A percentile compares a stretch with the other conserved stretches of the same genome.
Evolutionary conservation across 2,888 invertebrate genomes (phyloP).

Genomic region (Lingula anatina): DNA sequence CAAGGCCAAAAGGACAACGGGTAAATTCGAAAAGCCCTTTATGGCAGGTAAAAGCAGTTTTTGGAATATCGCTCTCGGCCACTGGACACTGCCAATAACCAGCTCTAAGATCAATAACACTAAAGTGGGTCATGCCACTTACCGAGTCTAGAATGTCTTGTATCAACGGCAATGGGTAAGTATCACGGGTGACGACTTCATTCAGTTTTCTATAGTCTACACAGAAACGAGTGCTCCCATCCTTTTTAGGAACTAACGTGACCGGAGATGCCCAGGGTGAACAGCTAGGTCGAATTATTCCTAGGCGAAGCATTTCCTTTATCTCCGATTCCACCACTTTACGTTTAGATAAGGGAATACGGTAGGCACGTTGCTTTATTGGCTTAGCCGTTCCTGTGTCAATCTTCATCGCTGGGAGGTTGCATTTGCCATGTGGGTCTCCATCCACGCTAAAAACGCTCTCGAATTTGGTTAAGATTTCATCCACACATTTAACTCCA

Average conservation of each 20-base stretch:
- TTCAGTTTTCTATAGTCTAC: neutral
- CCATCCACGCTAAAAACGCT: too few relatives aligned
- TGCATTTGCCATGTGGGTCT: too few relatives aligned
- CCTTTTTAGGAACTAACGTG: neutral
- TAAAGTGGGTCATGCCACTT: neutral
- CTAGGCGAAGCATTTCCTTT: neutral
- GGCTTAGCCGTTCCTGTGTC: conserved; percentile 1
- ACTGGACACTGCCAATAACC: neutral
- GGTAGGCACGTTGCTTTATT: neutral
- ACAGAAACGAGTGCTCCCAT: neutral
- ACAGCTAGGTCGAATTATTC: conserved; percentile 1
- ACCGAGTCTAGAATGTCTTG: neutral
- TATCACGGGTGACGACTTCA: neutral
- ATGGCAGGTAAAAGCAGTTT: conserved; percentile 5
- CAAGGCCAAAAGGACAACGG: conserved; percentile 2
- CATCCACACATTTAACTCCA: too few relatives aligned
- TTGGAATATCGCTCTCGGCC: neutral
- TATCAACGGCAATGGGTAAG: neutral
- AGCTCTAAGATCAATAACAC: neutral
- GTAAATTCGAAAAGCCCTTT: neutral
- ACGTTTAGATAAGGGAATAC: neutral
- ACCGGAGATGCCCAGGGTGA: conserved; percentile 1
- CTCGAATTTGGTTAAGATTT: too few relatives aligned
- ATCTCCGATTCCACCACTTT: neutral
- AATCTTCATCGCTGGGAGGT: too few relatives aligned